Evolutionary conservation across 1,140 invertebrate species (phyloP).

Genomic region (Tenebrio molitor): DNA sequence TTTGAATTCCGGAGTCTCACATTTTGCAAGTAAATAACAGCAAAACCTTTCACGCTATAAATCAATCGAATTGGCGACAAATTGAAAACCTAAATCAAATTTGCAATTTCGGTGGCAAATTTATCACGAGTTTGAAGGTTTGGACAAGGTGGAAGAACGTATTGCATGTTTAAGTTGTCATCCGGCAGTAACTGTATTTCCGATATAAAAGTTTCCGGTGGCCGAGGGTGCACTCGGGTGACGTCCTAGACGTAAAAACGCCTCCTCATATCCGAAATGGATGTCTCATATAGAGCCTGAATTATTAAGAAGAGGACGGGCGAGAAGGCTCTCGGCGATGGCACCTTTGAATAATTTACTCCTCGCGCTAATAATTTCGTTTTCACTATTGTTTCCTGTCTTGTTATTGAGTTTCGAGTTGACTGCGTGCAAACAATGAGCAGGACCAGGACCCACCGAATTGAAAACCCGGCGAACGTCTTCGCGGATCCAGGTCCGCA

Average conservation of each 20-base stretch:
- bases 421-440: not conserved
- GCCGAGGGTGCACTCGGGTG: too few relatives aligned
- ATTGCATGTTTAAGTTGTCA: conserved; percentile 1
- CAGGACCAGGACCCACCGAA: not conserved
- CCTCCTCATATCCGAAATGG: too few relatives aligned
- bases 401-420: conserved; percentile 4
- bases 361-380: conserved; percentile 7
- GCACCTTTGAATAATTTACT: not conserved
- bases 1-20: conserved; percentile 4
- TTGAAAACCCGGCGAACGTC: not conserved
- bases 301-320: too few relatives aligned
- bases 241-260: too few relatives aligned
- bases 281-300: too few relatives aligned
- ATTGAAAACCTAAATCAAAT: conserved; percentile 39
- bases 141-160: not conserved
- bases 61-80: conserved; percentile 29
- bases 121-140: conserved; percentile 24
- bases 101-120: conserved; percentile 23
- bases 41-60: conserved; percentile 11
- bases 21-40: conserved; percentile 35
- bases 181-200: too few relatives aligned
- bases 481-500: too few relatives aligned
- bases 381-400: conserved; percentile 21
- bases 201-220: too few relatives aligned
- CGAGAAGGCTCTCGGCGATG: too few relatives aligned